phyloP scores from a whole-genome alignment of 2,113 vertebrate species.

The Proterorhinus semilunaris region DNA sequence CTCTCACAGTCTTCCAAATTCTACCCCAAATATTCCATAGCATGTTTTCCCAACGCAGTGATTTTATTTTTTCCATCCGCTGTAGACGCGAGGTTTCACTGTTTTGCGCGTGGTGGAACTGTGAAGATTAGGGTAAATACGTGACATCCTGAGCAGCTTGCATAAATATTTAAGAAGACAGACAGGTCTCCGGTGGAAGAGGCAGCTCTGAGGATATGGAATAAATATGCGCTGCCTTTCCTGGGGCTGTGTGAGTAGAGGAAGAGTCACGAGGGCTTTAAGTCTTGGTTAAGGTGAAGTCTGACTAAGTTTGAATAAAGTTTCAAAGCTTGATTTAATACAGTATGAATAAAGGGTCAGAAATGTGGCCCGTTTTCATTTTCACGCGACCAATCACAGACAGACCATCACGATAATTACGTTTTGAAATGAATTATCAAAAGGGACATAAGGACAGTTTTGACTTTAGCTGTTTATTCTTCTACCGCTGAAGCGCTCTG shows the following conservation, averaged over 20 bases:
- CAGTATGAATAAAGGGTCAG: no score
- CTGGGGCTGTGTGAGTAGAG: not conserved
- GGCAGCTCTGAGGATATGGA: not conserved
- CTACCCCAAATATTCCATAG: constrained; percentile 47
- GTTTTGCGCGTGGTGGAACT: constrained; percentile 50
- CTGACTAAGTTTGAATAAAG: not conserved
- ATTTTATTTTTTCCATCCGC: constrained; percentile 21
- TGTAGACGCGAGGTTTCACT: constrained; percentile 52
- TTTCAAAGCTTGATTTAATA: not conserved
- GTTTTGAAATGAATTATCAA: no score
- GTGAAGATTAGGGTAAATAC: constrained; percentile 58
- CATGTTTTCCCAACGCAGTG: constrained; percentile 24
- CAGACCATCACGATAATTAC: no score
- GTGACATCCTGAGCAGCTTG: constrained; percentile 41
- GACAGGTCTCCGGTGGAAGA: constrained; percentile 36
- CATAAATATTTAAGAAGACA: constrained; percentile 65
- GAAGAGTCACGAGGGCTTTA: not conserved
- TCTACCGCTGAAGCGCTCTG: no score
- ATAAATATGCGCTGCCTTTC: constrained; percentile 11
- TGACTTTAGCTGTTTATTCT: no score
- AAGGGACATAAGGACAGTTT: no score
- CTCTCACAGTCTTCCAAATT: constrained; percentile 55
- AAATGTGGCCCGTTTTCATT: no score
- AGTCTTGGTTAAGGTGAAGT: not conserved
- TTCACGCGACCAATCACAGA: no score